Base-by-base conservation (phyloP, 2,797 vertebrate species). In the Crenuchus spilurus region DNA sequence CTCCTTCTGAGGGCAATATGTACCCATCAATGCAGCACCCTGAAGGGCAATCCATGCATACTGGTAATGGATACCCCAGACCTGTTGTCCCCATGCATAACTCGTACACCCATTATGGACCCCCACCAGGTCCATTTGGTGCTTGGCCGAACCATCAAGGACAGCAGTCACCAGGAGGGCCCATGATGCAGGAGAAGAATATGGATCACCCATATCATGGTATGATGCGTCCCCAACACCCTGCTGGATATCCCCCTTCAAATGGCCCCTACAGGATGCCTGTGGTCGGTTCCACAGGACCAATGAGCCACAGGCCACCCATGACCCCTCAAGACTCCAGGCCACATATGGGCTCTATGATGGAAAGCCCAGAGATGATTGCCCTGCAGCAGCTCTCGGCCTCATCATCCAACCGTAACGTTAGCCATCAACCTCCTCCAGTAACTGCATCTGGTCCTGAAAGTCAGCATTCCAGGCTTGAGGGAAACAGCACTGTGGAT, bases 361-460 rank as follows among this genome's bases (percentile, higher is more conserved):
- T 99, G 92, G 95, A 98, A 86, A 99, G 98, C 89, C 98, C 98
- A 0, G 98, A 99, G 90, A 99, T 99, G 98, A 94, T 98, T 3
- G 98, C 96, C 83, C 94, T 99, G 91, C 98, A 99, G 91, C 97
- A 97, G 91, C 93, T 99, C 70, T 97, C 97, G 0, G 96, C 97
- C 63, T 95, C 95, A 60, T 83, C 93, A 74, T 89, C 87, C 71
- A 92, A 92, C 83, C 92, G 90, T 0, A 84, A 87, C 80, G 86
- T 83, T 52, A 87, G 82, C 84, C 89, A 89, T 82, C 88, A 87
- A 78, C 87, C 87, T 52, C 83, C 86, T 80, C 87, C 81, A 63
- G 85, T 82, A 82, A 87, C 82, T 84, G 69, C 83, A 90, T 88
- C 81, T 46, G 82, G 83, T 55, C 70, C 77, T 20, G 91, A 93